phyloP scores from a whole-genome alignment of 2,797 vertebrate species.

The Anableps anableps region DNA sequence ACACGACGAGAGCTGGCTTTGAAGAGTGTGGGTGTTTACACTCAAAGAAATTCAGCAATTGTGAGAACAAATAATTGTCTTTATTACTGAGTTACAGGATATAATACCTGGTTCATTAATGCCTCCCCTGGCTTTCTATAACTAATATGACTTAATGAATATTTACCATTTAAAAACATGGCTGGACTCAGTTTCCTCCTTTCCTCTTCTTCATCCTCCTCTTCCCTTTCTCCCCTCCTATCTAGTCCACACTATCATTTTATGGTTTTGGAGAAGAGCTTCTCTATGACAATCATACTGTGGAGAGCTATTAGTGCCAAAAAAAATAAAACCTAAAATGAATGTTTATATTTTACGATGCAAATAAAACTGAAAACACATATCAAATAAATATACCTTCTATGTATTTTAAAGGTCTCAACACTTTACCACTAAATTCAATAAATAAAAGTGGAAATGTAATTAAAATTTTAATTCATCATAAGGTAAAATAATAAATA shows the following conservation, averaged over 20 bases:
- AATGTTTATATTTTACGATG: not conserved
- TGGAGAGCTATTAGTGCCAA: not conserved
- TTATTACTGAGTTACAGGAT: not conserved
- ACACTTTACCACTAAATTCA: no score
- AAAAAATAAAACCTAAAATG: not conserved
- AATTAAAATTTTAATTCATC: no score
- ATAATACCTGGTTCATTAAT: not conserved
- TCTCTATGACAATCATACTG: not conserved
- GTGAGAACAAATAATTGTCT: not conserved
- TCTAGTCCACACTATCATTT: not conserved
- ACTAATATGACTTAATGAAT: not conserved
- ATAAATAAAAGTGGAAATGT: no score
- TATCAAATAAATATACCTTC: no score
- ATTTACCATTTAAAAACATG: not conserved
- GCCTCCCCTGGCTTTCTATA: not conserved
- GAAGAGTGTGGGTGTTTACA: not conserved
- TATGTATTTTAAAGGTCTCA: no score
- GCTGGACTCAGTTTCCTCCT: not conserved
- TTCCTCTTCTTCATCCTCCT: no score
- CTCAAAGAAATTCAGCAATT: not conserved
- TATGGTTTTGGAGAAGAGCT: not conserved
- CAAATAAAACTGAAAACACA: no score
- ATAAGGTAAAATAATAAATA: no score
- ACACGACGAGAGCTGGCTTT: not conserved
- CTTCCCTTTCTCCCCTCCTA: not conserved